These are phyloP conservation scores for Phthorimaea operculella DNA, from an alignment of 1,140 invertebrate species.

Conservation along the genomic window DNA sequence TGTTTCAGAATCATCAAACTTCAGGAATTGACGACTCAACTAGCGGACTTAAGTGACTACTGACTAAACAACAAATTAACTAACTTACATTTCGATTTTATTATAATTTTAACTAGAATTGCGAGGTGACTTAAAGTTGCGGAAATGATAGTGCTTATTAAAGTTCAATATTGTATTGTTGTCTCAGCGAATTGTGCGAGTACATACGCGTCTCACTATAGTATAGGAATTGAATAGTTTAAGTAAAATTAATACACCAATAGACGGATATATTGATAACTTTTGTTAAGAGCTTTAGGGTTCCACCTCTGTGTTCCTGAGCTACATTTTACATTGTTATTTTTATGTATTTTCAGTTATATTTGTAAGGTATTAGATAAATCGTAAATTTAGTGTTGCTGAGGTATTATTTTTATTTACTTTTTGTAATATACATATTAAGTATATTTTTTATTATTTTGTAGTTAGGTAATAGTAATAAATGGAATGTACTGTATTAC, in stretches of 20 bases:
- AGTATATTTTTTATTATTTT: slow-evolving; percentile 47
- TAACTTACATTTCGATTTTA: slow-evolving; percentile 17
- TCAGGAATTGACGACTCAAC: slow-evolving; percentile 10
- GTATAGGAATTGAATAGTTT: slow-evolving; percentile 64
- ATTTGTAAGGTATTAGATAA: slow-evolving; percentile 36
- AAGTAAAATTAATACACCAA: slow-evolving; percentile 60
- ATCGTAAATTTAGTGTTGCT: slow-evolving; percentile 39
- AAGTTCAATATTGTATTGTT: slow-evolving; percentile 9
- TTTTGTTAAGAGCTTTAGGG: slow-evolving; percentile 53
- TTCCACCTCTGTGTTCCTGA: slow-evolving; percentile 47
- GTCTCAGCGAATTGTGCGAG: not conserved
- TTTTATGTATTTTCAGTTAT: slow-evolving; percentile 38
- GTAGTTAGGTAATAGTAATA: slow-evolving; percentile 30
- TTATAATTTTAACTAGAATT: slow-evolving; percentile 14
- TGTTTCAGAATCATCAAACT: slow-evolving; percentile 22
- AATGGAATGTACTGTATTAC: slow-evolving; percentile 22
- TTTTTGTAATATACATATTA: slow-evolving; percentile 47
- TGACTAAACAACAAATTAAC: slow-evolving; percentile 1
- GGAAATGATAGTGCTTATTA: slow-evolving; percentile 21
- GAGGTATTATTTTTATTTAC: slow-evolving; percentile 42
- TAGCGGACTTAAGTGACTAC: slow-evolving; percentile 16
- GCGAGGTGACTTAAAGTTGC: slow-evolving; percentile 22
- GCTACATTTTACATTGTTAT: slow-evolving; percentile 46
- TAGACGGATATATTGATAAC: slow-evolving; percentile 48
- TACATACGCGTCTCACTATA: slow-evolving; percentile 28